These are phyloP conservation scores for Coregonus ussuriensis DNA, from an alignment of 2,797 vertebrate genomes.

Conservation along the genomic window DNA sequence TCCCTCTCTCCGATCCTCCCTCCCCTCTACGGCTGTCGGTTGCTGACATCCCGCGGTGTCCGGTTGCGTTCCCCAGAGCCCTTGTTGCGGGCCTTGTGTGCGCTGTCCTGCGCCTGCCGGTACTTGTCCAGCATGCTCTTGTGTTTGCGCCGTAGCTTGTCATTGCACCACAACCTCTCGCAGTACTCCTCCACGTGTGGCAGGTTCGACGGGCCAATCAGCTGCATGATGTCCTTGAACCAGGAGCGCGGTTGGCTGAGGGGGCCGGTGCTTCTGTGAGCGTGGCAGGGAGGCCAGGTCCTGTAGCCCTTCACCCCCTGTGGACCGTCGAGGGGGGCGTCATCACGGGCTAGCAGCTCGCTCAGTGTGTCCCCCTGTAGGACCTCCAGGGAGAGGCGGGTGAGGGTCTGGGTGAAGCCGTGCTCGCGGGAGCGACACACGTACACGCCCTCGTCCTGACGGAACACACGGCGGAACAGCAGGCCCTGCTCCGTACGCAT, in stretches of 20 bases:
- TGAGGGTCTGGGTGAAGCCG: conserved; percentile 84
- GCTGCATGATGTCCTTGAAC: conserved; percentile 94
- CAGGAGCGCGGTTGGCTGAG: conserved; percentile 72
- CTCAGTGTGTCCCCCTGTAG: conserved; percentile 79
- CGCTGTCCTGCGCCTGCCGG: conserved; percentile 79
- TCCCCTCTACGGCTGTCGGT: conserved; percentile 47
- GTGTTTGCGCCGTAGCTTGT: conserved; percentile 80
- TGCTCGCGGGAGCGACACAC: conserved; percentile 88
- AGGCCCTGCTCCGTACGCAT: conserved; percentile 85
- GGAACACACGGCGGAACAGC: conserved; percentile 85
- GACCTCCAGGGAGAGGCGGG: conserved; percentile 81
- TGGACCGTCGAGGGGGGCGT: conserved; percentile 33
- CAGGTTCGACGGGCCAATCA: conserved; percentile 84
- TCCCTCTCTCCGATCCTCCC: conserved; percentile 32
- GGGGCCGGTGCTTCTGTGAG: conserved; percentile 62
- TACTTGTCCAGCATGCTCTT: conserved; percentile 86
- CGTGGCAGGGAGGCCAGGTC: conserved; percentile 68
- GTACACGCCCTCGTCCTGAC: conserved; percentile 82
- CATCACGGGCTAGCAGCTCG: conserved; percentile 69
- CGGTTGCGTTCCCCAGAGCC: conserved; percentile 80
- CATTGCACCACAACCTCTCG: conserved; percentile 87
- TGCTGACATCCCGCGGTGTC: conserved; percentile 79
- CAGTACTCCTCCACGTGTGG: conserved; percentile 90
- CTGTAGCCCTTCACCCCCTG: conserved; percentile 55
- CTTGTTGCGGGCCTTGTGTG: conserved; percentile 81